A percentile compares a stretch with the other conserved stretches of the same genome.
Conservation (phyloP, 2,113 vertebrate species). For the Hylia prasina region DNA sequence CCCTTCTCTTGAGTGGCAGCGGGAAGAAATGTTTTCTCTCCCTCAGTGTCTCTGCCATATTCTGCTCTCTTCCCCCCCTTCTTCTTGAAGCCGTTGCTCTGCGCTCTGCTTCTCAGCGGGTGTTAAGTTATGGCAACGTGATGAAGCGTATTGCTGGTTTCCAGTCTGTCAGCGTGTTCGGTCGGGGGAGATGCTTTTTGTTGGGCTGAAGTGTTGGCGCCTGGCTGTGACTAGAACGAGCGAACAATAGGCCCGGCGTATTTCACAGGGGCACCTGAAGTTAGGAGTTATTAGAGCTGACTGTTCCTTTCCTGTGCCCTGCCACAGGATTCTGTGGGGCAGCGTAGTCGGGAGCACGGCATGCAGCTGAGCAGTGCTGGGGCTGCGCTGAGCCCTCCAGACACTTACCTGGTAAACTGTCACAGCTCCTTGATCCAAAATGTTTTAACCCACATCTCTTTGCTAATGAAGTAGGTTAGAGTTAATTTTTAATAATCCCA, state of each 20-base stretch:
- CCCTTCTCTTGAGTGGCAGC: not conserved
- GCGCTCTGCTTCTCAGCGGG: not conserved
- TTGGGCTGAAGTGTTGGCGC: not conserved
- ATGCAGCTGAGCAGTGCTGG: not conserved
- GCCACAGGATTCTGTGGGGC: not conserved
- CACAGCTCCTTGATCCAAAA: accelerated
- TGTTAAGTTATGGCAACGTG: not conserved
- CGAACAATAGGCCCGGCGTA: not conserved
- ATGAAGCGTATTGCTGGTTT: not conserved
- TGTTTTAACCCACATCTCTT: not conserved
- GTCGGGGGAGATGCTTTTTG: not conserved
- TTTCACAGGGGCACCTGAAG: not conserved
- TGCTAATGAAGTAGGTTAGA: not conserved
- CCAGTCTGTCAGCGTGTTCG: not conserved
- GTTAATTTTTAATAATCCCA: not conserved
- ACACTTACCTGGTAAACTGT: accelerated
- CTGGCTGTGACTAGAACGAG: not conserved
- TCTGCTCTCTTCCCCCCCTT: not conserved
- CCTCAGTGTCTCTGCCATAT: not conserved
- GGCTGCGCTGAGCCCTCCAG: not conserved
- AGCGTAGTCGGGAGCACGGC: accelerated
- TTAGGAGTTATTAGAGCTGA: not conserved
- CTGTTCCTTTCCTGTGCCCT: not conserved
- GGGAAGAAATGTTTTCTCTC: not conserved
- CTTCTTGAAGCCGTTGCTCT: not conserved